Conservation (phyloP, 2,888 invertebrate species). For the Metalampra italica region DNA sequence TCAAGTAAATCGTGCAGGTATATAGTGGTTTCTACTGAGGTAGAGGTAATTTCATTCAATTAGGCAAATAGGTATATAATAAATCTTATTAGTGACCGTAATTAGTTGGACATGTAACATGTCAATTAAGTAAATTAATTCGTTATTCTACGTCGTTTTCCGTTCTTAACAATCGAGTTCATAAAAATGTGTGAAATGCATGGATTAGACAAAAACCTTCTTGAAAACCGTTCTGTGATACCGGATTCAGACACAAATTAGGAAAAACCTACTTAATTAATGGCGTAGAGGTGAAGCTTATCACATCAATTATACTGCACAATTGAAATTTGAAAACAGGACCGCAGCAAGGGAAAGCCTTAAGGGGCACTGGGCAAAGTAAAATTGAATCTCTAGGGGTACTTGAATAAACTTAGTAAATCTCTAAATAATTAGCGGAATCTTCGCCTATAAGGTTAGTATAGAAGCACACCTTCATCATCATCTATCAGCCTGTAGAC, state of each 20-base stretch:
- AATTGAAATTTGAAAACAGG: constrained; percentile 32
- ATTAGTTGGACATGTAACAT: too few relatives aligned
- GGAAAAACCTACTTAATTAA: constrained; percentile 37
- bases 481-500: too few relatives aligned
- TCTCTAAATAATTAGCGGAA: not conserved
- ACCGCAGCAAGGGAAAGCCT: not conserved
- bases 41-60: too few relatives aligned
- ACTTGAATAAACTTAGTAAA: too few relatives aligned
- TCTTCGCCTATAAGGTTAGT: too few relatives aligned
- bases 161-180: not conserved
- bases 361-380: not conserved
- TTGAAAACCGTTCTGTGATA: not conserved
- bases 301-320: constrained; percentile 28
- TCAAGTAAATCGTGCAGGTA: too few relatives aligned
- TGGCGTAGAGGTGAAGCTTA: constrained; percentile 27
- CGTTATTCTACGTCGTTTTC: not conserved
- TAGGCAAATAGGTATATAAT: too few relatives aligned
- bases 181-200: not conserved
- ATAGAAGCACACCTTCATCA: too few relatives aligned
- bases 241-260: constrained; percentile 11
- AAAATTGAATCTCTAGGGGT: not conserved
- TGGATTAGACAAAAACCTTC: not conserved
- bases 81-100: too few relatives aligned
- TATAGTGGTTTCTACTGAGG: too few relatives aligned
- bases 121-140: too few relatives aligned